Percentiles rank a stretch among this genome's conserved stretches.
phyloP scores from a whole-genome alignment of 2,888 invertebrate species.

The Griposia aprilina region DNA sequence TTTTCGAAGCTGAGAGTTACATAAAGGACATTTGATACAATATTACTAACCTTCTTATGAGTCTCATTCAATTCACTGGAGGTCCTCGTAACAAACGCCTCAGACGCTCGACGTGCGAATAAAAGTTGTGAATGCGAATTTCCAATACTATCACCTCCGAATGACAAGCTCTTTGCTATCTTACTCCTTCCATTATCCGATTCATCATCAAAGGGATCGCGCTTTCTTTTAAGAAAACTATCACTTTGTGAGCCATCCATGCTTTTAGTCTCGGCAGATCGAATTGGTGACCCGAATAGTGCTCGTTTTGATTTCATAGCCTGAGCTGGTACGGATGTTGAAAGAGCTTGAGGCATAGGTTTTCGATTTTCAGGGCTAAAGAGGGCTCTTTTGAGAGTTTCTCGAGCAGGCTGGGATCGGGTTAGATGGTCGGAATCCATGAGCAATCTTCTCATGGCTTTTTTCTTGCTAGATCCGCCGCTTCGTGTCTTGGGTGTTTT shows the following conservation, averaged over 20 bases:
- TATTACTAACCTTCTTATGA: slow-evolving; percentile 91
- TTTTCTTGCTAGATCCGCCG: slow-evolving; percentile 92
- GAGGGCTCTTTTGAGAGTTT: slow-evolving; percentile 92
- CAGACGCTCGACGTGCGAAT: slow-evolving; percentile 83
- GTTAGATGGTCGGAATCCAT: slow-evolving; percentile 83
- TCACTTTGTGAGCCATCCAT: slow-evolving; percentile 81
- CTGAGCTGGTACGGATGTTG: slow-evolving; percentile 85
- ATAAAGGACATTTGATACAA: not conserved
- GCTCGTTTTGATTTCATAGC: slow-evolving; percentile 92
- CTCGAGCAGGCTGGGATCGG: slow-evolving; percentile 86
- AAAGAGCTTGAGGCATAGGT: slow-evolving; percentile 74
- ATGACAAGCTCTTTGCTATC: slow-evolving; percentile 91
- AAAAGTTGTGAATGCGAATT: slow-evolving; percentile 70
- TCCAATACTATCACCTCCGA: slow-evolving; percentile 86
- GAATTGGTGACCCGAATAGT: slow-evolving; percentile 91
- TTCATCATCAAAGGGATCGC: slow-evolving; percentile 84
- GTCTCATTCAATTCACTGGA: slow-evolving; percentile 90
- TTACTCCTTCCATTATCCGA: slow-evolving; percentile 83
- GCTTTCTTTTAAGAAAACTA: slow-evolving; percentile 86
- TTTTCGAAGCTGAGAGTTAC: not conserved
- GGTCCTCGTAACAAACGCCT: slow-evolving; percentile 78
- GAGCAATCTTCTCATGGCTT: slow-evolving; percentile 86
- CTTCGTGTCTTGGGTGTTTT: slow-evolving; percentile 90
- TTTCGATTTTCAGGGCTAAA: slow-evolving; percentile 92
- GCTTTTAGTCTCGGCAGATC: slow-evolving; percentile 82